Evolutionary conservation across 2,888 invertebrate genomes (phyloP).

Genomic region (Unio pictorum): DNA sequence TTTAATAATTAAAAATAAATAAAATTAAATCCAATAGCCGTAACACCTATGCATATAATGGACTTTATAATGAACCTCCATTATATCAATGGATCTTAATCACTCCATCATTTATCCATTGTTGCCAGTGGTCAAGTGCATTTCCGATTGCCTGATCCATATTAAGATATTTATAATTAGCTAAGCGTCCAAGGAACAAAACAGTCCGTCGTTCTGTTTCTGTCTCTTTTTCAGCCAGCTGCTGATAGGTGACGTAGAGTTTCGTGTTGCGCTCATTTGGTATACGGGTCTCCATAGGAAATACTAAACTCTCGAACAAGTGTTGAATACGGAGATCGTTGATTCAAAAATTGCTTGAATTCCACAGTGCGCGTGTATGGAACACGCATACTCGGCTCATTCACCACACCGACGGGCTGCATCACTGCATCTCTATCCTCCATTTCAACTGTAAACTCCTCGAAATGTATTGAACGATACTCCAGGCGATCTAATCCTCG

Average conservation of each 20-base stretch:
- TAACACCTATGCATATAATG: no score
- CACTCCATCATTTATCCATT: no score
- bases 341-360: slow-evolving; percentile 10
- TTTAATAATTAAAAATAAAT: no score
- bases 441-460: background rate
- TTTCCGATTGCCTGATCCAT: slow-evolving; percentile 12
- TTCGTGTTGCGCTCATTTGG: slow-evolving; percentile 4
- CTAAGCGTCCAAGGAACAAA: slow-evolving; percentile 8
- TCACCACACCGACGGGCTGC: slow-evolving; percentile 5
- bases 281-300: slow-evolving; percentile 9
- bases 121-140: slow-evolving; percentile 6
- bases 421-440: background rate
- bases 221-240: slow-evolving; percentile 1
- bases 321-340: slow-evolving; percentile 1
- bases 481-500: slow-evolving; percentile 1
- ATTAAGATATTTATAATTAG: slow-evolving; percentile 12
- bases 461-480: slow-evolving; percentile 6
- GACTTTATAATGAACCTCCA: no score
- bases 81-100: no score
- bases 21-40: no score
- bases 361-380: slow-evolving; percentile 6
- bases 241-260: slow-evolving; percentile 1
- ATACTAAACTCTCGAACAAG: slow-evolving; percentile 3
- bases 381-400: slow-evolving; percentile 3
- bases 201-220: background rate